Evolutionary conservation across 2,113 vertebrate genomes (phyloP).

Genomic region (Paraplagusia blochii): DNA sequence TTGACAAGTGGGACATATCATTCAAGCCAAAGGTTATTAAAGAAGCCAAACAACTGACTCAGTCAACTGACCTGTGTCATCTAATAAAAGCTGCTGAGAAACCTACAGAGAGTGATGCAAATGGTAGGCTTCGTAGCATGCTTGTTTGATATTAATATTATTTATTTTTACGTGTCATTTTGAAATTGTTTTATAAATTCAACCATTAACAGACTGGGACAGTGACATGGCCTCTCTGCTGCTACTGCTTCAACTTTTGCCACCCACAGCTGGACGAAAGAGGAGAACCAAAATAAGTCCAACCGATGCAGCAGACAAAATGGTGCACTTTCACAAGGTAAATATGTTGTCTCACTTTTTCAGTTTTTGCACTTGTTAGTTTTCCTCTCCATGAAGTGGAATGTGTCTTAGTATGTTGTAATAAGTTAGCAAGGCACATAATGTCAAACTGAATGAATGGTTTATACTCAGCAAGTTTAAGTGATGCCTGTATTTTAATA

Average conservation of each 20-base stretch:
- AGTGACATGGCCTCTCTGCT: slow-evolving; percentile 18
- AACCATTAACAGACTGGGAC: slow-evolving; percentile 11
- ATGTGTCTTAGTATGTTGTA: no score
- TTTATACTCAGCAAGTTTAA: no score
- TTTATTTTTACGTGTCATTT: background rate
- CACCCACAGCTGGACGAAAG: slow-evolving; percentile 10
- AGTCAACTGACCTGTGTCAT: background rate
- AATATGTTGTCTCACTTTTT: background rate
- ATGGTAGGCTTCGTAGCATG: background rate
- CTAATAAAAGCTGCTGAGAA: no score
- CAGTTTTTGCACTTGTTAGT: background rate
- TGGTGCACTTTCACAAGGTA: slow-evolving; percentile 21
- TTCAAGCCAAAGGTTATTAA: slow-evolving; percentile 22
- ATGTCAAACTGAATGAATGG: no score
- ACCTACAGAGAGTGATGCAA: slow-evolving; percentile 1
- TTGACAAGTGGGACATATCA: slow-evolving; percentile 22
- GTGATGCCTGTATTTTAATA: no score
- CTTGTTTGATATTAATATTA: background rate
- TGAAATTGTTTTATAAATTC: no score
- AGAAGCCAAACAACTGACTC: slow-evolving; percentile 23
- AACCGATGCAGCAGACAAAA: no score
- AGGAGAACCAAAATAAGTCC: slow-evolving; percentile 11
- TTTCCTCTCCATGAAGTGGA: background rate
- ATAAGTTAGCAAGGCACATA: no score
- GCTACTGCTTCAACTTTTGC: slow-evolving; percentile 13